Base-by-base conservation (phyloP, 2,797 vertebrate species). In the Pangasius mekongensis region DNA sequence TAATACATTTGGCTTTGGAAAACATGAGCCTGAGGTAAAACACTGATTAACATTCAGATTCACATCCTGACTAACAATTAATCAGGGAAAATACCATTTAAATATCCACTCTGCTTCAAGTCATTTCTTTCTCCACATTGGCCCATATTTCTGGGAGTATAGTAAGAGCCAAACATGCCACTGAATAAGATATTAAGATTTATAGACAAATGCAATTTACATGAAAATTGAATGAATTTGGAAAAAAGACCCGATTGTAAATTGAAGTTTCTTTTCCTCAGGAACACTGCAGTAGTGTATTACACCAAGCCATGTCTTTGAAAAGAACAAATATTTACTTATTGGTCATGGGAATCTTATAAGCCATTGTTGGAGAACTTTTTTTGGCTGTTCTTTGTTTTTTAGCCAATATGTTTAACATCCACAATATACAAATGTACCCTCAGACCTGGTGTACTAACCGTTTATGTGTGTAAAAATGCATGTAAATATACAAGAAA, bases 61-160 rank as follows among this genome's bases (percentile, higher is more conserved):
- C 80, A 39, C 74, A 85, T 77, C 62, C 76, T 89, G 85, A 85
- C 71, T 78, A 84, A 87, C 86, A 86, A 87, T 87, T 85, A 90
- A 87, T 89, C 67, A 86, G 47, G 14, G 39, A 60, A 69, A 85
- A 67, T 14, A 58, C 54, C 20, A 66, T 74, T 87, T 64, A 54
- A 86, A 86, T 85, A 60, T 64, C 22, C 30, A 27, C 67, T 87
- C 56, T 86, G 78, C 43, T 78, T 43, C 16, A 27, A 69, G 54
- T 77, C 52, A 47, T 74, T 89, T 89, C 54, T 56, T 87, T 54
- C 33, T 66, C 47, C 5, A 81, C 78, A 54, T 27, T 67, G 43
- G 56, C 76, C 24, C 88, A n/a, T 82, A 27, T 87, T 58, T 66
- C 47, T 33, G 77, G 6, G 62, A 71, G 78, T 22, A 24, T 30